phyloP scores from a whole-genome alignment of 2,797 vertebrate species.

The Balearica regulorum region DNA sequence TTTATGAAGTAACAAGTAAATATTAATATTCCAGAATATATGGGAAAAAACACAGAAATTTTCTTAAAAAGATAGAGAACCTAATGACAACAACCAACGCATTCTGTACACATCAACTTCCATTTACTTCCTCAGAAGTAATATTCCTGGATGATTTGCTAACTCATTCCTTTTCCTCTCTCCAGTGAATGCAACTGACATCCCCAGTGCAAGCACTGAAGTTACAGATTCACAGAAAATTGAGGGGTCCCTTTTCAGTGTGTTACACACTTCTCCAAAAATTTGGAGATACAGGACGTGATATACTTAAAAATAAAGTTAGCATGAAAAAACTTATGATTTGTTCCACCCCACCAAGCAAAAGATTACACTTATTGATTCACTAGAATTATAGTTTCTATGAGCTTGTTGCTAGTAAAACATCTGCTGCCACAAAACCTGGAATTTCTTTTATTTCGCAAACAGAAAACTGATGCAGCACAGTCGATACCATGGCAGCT shows the following conservation, averaged over 20 bases:
- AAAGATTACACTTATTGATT: not conserved
- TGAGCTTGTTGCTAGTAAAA: not conserved
- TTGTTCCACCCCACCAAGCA: not conserved
- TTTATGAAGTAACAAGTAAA: not conserved
- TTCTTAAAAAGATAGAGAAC: not conserved
- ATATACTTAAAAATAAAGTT: not conserved
- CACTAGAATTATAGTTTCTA: not conserved
- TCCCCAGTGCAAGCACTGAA: not conserved
- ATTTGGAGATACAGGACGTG: fast-evolving
- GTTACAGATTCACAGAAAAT: not conserved
- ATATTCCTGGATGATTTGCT: not conserved
- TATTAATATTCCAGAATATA: not conserved
- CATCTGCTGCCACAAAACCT: not conserved
- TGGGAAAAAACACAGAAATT: not conserved
- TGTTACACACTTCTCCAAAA: not conserved
- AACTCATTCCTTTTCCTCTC: not conserved
- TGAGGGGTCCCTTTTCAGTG: fast-evolving
- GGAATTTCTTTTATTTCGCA: not conserved
- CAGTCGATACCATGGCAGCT: not conserved
- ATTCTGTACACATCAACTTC: not conserved
- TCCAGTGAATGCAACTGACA: not conserved
- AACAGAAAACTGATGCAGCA: not conserved
- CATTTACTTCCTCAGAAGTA: not conserved
- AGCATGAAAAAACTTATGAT: not conserved
- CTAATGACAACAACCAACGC: not conserved